These are phyloP conservation scores for Epizoanthus illoricatus DNA, from an alignment of 92 coral and sea anemone genomes.

Conservation along the genomic window DNA sequence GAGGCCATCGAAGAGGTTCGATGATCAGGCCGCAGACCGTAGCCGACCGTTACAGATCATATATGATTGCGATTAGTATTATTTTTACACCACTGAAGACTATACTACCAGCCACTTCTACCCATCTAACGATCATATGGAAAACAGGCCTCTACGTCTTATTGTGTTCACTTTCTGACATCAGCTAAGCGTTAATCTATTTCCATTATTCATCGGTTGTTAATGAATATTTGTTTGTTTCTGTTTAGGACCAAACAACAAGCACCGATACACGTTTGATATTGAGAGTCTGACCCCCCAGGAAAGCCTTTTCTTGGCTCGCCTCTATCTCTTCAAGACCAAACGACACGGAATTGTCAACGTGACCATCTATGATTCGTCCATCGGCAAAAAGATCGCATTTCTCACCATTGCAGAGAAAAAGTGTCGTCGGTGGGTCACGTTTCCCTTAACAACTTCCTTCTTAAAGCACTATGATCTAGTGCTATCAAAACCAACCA, in stretches of 20 bases:
- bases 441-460: constrained; percentile 23
- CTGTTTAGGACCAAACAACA: neutral
- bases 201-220: no score
- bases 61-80: no score
- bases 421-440: constrained; percentile 9
- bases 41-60: no score
- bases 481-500: neutral
- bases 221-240: neutral
- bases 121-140: no score
- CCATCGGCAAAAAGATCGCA: neutral
- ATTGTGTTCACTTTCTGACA: no score
- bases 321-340: constrained; percentile 28
- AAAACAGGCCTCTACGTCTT: no score
- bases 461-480: neutral
- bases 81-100: no score
- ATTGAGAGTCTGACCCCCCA: neutral
- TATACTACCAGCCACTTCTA: no score
- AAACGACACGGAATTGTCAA: neutral
- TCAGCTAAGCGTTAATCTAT: no score
- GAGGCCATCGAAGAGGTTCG: no score
- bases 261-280: constrained; percentile 8
- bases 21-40: no score
- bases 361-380: neutral
- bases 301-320: constrained; percentile 18
- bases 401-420: constrained; percentile 14